These are phyloP conservation scores for Cervus canadensis DNA, from an alignment of 2,113 vertebrate species.

Conservation along the genomic window DNA sequence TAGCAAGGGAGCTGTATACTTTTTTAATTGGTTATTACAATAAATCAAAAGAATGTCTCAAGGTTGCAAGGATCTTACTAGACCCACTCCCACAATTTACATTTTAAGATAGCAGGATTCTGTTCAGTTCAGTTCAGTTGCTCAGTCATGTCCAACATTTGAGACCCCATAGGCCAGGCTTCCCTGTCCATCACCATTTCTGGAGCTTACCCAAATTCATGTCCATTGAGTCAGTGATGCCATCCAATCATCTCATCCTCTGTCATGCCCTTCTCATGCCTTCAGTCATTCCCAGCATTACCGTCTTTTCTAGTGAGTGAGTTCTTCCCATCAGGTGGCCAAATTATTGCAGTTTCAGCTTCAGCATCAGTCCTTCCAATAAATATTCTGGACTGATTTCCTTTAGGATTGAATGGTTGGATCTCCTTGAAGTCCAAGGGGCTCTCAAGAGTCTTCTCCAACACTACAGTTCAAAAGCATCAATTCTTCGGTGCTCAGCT, in stretches of 20 bases:
- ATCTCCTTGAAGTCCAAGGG: background rate
- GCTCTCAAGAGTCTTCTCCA: background rate
- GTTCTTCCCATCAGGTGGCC: background rate
- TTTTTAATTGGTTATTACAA: background rate
- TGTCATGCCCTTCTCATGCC: background rate
- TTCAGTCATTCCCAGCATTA: background rate
- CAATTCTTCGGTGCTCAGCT: background rate
- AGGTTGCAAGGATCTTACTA: background rate
- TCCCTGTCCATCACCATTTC: background rate
- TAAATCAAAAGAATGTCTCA: background rate
- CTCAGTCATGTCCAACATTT: background rate
- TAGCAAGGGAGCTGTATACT: background rate
- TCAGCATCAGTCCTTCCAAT: background rate
- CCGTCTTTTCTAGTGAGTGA: background rate
- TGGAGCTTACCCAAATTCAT: background rate
- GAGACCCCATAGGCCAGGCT: background rate
- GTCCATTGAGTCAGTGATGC: background rate
- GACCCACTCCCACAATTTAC: background rate
- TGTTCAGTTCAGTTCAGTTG: background rate
- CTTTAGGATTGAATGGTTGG: background rate
- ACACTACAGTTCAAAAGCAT: background rate
- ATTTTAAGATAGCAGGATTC: background rate
- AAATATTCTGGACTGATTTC: background rate
- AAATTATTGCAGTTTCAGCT: background rate
- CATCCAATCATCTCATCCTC: background rate